phyloP scores from a whole-genome alignment of 2,888 invertebrate species.

The Stenurella melanura region DNA sequence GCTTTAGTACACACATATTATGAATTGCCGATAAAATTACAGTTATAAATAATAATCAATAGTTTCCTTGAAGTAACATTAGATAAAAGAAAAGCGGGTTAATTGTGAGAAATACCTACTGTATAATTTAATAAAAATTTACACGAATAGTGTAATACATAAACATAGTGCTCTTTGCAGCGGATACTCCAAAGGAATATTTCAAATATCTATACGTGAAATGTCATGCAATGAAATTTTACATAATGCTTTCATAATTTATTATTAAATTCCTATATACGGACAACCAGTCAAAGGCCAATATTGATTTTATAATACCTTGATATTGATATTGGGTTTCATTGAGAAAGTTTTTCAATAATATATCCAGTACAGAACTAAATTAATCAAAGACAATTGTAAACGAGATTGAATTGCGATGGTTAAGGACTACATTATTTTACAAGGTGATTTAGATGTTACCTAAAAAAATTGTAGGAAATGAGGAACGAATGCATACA shows the following conservation, averaged over 20 bases:
- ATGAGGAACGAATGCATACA: no score
- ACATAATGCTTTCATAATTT: conserved; percentile 14
- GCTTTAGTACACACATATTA: conserved; percentile 4
- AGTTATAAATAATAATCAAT: conserved; percentile 23
- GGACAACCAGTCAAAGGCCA: not conserved
- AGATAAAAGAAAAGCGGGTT: conserved; percentile 16
- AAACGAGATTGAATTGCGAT: not conserved
- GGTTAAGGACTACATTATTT: not conserved
- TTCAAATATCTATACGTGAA: conserved; percentile 20
- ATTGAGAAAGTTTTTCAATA: not conserved
- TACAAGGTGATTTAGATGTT: no score
- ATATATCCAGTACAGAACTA: not conserved
- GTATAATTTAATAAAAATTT: conserved; percentile 14
- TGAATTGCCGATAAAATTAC: conserved; percentile 6
- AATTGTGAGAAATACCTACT: not conserved
- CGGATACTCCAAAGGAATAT: conserved; percentile 11
- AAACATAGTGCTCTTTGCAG: not conserved
- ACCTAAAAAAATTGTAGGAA: no score
- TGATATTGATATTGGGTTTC: conserved; percentile 13
- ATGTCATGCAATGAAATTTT: conserved; percentile 18
- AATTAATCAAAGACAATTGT: not conserved
- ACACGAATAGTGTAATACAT: not conserved
- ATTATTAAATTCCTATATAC: conserved; percentile 12
- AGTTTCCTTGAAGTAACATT: conserved; percentile 23
- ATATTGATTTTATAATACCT: conserved; percentile 15